Conservation (phyloP, 2,888 invertebrate species). For the Papilio protenor region DNA sequence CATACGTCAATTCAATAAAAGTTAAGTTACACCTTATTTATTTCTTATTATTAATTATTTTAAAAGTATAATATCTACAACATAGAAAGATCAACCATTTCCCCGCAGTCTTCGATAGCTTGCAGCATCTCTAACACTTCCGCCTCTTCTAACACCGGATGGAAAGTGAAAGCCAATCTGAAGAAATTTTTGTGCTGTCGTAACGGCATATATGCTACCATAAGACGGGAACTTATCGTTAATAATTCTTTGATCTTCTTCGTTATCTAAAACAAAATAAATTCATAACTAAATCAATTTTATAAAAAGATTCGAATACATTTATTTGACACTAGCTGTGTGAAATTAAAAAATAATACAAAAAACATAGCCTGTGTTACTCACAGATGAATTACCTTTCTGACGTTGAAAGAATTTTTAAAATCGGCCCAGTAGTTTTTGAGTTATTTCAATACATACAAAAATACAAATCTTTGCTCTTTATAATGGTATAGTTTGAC, state of each 20-base stretch:
- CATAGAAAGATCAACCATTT: slow-evolving; percentile 58
- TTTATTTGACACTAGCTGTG: too few relatives aligned
- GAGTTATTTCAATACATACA: too few relatives aligned
- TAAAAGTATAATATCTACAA: slow-evolving; percentile 40
- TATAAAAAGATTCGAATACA: too few relatives aligned
- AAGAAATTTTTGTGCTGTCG: slow-evolving; percentile 89
- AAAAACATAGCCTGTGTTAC: too few relatives aligned
- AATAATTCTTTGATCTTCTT: slow-evolving; percentile 89
- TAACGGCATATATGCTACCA: slow-evolving; percentile 91
- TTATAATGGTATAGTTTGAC: too few relatives aligned
- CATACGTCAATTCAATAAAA: neutral
- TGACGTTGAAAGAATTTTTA: too few relatives aligned
- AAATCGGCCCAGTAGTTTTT: too few relatives aligned
- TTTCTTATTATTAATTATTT: neutral
- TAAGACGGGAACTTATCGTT: slow-evolving; percentile 86
- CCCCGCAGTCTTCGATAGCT: slow-evolving; percentile 86
- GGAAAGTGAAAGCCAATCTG: slow-evolving; percentile 89
- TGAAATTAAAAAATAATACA: too few relatives aligned
- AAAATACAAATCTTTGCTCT: too few relatives aligned
- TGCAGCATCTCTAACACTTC: slow-evolving; percentile 87
- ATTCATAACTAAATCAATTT: neutral
- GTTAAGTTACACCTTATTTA: neutral
- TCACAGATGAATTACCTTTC: too few relatives aligned
- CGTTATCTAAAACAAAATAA: slow-evolving; percentile 79
- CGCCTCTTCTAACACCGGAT: slow-evolving; percentile 84